phyloP scores from a whole-genome alignment of 2,113 vertebrate genomes.

The Chaetorhynchus papuensis region DNA sequence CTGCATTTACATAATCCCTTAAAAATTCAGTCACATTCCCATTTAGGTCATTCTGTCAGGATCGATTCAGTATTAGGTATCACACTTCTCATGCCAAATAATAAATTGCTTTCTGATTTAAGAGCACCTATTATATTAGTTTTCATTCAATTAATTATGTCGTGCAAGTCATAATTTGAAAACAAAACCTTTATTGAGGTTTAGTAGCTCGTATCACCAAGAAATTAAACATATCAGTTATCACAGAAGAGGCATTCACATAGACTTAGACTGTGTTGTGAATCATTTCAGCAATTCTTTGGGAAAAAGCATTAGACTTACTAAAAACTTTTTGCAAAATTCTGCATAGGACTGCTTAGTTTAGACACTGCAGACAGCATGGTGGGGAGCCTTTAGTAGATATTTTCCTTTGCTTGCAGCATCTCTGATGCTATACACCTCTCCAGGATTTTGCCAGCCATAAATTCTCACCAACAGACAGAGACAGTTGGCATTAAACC shows the following conservation, averaged over 20 bases:
- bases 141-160: conserved; percentile 63
- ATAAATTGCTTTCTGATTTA: conserved; percentile 42
- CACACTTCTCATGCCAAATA: conserved; percentile 27
- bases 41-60: not conserved
- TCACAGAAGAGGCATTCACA: not conserved
- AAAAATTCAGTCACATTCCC: not conserved
- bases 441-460: not conserved
- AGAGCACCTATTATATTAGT: conserved; percentile 47
- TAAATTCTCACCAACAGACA: not conserved
- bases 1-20: not conserved
- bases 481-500: not conserved
- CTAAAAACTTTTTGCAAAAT: not conserved
- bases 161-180: conserved; percentile 54
- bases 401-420: not conserved
- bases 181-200: conserved; percentile 45
- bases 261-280: not conserved
- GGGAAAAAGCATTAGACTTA: not conserved
- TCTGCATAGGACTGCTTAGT: not conserved
- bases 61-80: not conserved
- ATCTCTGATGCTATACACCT: not conserved
- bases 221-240: conserved; percentile 49
- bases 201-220: conserved; percentile 28
- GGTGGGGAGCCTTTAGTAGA: not conserved
- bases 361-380: not conserved
- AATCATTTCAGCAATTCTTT: conserved; percentile 27